A percentile compares a stretch with the other conserved stretches of the same genome.
Conservation (phyloP, 1,140 invertebrate genomes). For the Drosophila quadrilineata region DNA sequence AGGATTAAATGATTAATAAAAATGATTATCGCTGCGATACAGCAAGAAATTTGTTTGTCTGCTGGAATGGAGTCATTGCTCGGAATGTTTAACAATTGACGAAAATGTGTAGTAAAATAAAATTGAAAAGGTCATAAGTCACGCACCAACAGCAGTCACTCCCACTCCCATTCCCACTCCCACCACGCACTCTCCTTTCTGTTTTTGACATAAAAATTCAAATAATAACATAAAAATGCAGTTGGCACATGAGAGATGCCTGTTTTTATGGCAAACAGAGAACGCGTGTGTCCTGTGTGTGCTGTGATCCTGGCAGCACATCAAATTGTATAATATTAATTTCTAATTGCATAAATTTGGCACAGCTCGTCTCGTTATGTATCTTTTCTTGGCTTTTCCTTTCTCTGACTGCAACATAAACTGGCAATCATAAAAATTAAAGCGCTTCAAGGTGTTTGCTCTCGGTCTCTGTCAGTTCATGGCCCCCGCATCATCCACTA, state of each 20-base stretch:
- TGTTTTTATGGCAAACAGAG: slow-evolving; percentile 48
- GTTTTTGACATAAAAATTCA: slow-evolving; percentile 60
- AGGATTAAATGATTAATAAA: slow-evolving; percentile 76
- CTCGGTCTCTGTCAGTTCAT: neutral
- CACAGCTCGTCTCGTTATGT: slow-evolving; percentile 25
- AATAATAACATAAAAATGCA: slow-evolving; percentile 70
- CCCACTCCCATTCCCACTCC: no score
- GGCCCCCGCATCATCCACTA: no score
- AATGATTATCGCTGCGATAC: slow-evolving; percentile 46
- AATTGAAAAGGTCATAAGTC: slow-evolving; percentile 25
- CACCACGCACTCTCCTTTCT: neutral
- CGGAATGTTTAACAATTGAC: slow-evolving; percentile 35
- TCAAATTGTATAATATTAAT: slow-evolving; percentile 80
- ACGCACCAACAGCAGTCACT: no score
- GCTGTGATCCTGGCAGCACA: slow-evolving; percentile 43
- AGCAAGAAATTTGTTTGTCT: slow-evolving; percentile 58
- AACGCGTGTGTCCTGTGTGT: no score
- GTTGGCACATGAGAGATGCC: slow-evolving; percentile 41
- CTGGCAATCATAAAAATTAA: slow-evolving; percentile 68
- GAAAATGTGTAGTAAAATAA: slow-evolving; percentile 39
- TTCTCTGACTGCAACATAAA: slow-evolving; percentile 24
- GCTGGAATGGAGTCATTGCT: slow-evolving; percentile 13
- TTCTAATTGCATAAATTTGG: slow-evolving; percentile 80
- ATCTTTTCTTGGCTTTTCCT: slow-evolving; percentile 27
- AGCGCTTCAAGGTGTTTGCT: slow-evolving; percentile 69